phyloP scores from a whole-genome alignment of 2,888 invertebrate species.

The Papilio elwesi region DNA sequence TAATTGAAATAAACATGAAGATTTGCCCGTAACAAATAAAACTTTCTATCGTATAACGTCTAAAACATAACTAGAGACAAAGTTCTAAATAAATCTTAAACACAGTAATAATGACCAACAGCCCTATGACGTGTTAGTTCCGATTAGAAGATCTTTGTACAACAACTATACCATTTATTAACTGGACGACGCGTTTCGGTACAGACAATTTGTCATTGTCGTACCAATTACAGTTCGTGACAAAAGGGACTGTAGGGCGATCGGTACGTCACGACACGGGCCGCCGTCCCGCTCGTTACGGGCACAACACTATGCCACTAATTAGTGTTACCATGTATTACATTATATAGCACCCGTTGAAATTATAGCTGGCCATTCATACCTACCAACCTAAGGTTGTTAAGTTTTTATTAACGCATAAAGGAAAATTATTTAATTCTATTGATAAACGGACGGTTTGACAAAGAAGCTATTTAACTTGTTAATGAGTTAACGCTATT shows the following conservation, averaged over 20 bases:
- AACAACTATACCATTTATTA: slow-evolving; percentile 29
- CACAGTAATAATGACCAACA: neutral
- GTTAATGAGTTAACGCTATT: too few relatives aligned
- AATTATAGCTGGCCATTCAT: neutral
- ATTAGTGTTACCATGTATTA: slow-evolving; percentile 24
- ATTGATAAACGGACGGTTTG: too few relatives aligned
- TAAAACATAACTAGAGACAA: too few relatives aligned
- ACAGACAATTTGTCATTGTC: slow-evolving; percentile 36
- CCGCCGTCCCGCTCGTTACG: slow-evolving; percentile 17
- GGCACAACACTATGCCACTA: slow-evolving; percentile 19
- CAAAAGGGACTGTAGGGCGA: slow-evolving; percentile 15
- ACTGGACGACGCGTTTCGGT: slow-evolving; percentile 10
- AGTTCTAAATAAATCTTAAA: slow-evolving; percentile 4
- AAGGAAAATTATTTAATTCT: too few relatives aligned
- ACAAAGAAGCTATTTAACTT: too few relatives aligned
- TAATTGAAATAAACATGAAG: neutral
- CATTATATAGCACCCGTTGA: neutral
- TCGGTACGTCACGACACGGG: slow-evolving; percentile 34
- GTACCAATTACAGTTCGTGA: slow-evolving; percentile 40
- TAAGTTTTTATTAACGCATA: too few relatives aligned
- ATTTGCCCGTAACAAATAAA: too few relatives aligned
- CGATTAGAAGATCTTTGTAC: neutral
- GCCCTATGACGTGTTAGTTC: neutral
- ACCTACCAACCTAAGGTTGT: neutral
- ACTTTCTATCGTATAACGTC: neutral